Percentiles rank a stretch among this genome's conserved stretches.
Evolutionary conservation across 2,797 vertebrate genomes (phyloP).

Genomic region (Steatocranus sp.): DNA sequence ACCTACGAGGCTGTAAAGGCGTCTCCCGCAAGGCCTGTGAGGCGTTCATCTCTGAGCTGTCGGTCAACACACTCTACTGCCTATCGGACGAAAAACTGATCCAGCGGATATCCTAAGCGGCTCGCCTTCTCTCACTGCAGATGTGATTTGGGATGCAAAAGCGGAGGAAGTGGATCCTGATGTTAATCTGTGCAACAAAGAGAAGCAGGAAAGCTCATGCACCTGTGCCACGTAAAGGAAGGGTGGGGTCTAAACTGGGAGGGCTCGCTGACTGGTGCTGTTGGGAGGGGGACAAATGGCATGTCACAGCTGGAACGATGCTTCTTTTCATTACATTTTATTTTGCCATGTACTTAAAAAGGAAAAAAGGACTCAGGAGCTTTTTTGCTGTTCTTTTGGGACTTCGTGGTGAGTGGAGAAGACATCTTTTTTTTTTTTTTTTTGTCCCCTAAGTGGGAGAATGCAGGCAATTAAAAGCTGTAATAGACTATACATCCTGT

Average conservation of each 20-base stretch:
- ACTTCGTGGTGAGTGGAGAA: slow-evolving; percentile 22
- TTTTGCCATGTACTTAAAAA: slow-evolving; percentile 35
- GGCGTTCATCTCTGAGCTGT: slow-evolving; percentile 96
- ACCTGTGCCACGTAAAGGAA: slow-evolving; percentile 9
- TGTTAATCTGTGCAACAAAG: slow-evolving; percentile 24
- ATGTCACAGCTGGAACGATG: slow-evolving; percentile 24
- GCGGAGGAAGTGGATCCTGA: not conserved
- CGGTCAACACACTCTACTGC: slow-evolving; percentile 96
- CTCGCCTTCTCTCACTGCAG: not conserved
- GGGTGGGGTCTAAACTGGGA: slow-evolving; percentile 29
- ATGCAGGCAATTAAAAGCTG: slow-evolving; percentile 6
- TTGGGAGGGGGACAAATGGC: not conserved
- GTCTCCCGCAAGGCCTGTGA: slow-evolving; percentile 93
- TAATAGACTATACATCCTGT: slow-evolving; percentile 8
- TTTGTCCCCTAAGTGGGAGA: slow-evolving; percentile 2
- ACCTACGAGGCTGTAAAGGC: slow-evolving; percentile 92
- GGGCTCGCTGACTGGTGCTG: slow-evolving; percentile 27
- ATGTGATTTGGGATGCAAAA: not conserved
- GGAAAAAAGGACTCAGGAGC: slow-evolving; percentile 63
- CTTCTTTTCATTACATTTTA: slow-evolving; percentile 36
- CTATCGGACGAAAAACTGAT: slow-evolving; percentile 97
- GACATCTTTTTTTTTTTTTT: not conserved
- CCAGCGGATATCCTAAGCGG: slow-evolving; percentile 91
- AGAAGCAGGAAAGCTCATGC: slow-evolving; percentile 16
- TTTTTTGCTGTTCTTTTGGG: slow-evolving; percentile 24